Conservation (phyloP, 2,888 invertebrate genomes). For the Hipparchia sbordonii region DNA sequence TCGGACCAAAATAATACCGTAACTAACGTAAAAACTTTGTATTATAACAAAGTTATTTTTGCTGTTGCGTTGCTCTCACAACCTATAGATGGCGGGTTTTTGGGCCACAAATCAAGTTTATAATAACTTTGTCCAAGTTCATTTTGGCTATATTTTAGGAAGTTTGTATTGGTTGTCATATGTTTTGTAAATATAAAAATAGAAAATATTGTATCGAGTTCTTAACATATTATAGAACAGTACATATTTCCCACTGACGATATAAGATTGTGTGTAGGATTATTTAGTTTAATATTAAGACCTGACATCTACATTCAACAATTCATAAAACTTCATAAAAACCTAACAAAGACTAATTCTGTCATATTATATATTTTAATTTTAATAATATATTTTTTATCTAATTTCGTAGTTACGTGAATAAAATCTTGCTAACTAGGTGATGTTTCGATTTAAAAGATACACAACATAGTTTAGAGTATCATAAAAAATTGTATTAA, state of each 20-base stretch:
- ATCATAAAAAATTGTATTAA: conserved; percentile 73
- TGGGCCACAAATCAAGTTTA: too few species aligned
- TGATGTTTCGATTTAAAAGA: conserved; percentile 59
- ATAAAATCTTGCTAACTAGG: conserved; percentile 60
- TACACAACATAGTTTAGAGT: conserved; percentile 64
- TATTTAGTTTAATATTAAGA: conserved; percentile 19
- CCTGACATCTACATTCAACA: conserved; percentile 43
- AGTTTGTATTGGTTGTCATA: conserved; percentile 57
- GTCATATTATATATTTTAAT: conserved; percentile 49
- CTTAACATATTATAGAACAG: conserved; percentile 54
- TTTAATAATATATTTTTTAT: conserved; percentile 56
- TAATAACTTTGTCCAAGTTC: too few species aligned
- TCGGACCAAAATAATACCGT: too few species aligned
- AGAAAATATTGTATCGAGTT: conserved; percentile 63
- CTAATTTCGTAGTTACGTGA: conserved; percentile 59
- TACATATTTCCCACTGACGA: conserved; percentile 29
- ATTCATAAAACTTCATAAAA: conserved; percentile 51
- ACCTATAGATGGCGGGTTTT: too few species aligned
- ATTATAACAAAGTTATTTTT: too few species aligned
- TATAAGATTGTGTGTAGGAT: not conserved
- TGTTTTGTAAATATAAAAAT: conserved; percentile 43
- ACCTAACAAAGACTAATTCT: conserved; percentile 54
- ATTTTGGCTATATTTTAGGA: conserved; percentile 11
- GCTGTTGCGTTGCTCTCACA: too few species aligned
- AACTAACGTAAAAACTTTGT: too few species aligned